Evolutionary conservation across 2,888 invertebrate species (phyloP).

Genomic region (Drosophila mulleri): DNA sequence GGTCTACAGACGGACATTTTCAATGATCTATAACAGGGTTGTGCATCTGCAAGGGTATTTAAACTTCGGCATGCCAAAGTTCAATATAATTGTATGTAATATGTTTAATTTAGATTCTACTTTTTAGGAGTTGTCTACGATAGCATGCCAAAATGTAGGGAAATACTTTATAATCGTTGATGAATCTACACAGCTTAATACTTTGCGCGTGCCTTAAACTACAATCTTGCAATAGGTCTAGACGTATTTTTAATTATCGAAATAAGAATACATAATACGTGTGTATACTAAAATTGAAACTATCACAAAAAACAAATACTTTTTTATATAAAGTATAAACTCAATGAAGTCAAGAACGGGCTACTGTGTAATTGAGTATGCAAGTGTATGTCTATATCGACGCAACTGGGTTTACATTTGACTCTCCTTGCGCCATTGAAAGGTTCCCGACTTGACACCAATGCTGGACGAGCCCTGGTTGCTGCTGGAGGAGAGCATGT

Average conservation of each 20-base stretch:
- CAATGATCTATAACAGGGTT: not conserved
- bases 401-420: slow-evolving; percentile 82
- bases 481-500: slow-evolving; percentile 84
- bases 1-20: not conserved
- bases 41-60: not conserved
- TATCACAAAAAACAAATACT: slow-evolving; percentile 80
- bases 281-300: slow-evolving; percentile 76
- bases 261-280: slow-evolving; percentile 51
- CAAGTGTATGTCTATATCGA: slow-evolving; percentile 32
- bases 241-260: slow-evolving; percentile 43
- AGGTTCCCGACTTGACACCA: slow-evolving; percentile 85
- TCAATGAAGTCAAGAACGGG: slow-evolving; percentile 45
- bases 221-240: slow-evolving; percentile 55
- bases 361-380: slow-evolving; percentile 52
- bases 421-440: slow-evolving; percentile 86
- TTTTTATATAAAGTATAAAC: slow-evolving; percentile 64
- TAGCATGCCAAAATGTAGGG: slow-evolving; percentile 63
- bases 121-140: slow-evolving; percentile 50
- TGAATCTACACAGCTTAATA: slow-evolving; percentile 59
- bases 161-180: slow-evolving; percentile 39
- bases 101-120: slow-evolving; percentile 46
- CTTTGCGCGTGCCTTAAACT: slow-evolving; percentile 71
- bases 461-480: slow-evolving; percentile 85
- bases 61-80: slow-evolving; percentile 12
- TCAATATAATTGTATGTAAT: not conserved